Conservation (phyloP, 2,113 vertebrate species). For the Taxidea taxus region DNA sequence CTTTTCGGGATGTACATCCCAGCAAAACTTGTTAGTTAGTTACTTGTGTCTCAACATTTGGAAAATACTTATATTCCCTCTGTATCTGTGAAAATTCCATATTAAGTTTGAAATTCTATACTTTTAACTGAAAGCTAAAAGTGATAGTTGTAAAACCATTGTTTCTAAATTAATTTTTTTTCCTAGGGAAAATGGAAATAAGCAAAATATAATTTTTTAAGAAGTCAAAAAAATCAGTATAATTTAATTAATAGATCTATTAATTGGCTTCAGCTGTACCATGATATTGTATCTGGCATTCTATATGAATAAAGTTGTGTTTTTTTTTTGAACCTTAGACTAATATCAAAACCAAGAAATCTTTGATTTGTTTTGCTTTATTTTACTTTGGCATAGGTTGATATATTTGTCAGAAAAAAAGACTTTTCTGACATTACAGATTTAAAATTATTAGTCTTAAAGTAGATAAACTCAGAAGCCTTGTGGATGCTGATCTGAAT, state of each 20-base stretch:
- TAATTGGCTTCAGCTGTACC: slow-evolving; percentile 80
- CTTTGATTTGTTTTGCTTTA: slow-evolving; percentile 62
- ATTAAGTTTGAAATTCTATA: slow-evolving; percentile 26
- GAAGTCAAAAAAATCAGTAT: slow-evolving; percentile 75
- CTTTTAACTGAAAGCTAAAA: slow-evolving; percentile 31
- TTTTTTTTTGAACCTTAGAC: slow-evolving; percentile 47
- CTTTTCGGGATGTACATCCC: not conserved
- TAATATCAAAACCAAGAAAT: slow-evolving; percentile 64
- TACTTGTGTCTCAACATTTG: not conserved
- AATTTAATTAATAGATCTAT: slow-evolving; percentile 68
- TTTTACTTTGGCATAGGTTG: slow-evolving; percentile 70
- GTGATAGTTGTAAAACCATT: slow-evolving; percentile 45
- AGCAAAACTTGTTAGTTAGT: not conserved
- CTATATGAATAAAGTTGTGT: slow-evolving; percentile 34
- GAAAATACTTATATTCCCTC: not conserved
- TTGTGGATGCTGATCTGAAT: slow-evolving; percentile 88
- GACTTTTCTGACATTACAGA: slow-evolving; percentile 47
- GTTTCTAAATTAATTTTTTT: slow-evolving; percentile 54
- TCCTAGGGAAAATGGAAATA: slow-evolving; percentile 85
- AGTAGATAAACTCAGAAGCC: slow-evolving; percentile 86
- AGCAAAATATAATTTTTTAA: slow-evolving; percentile 88
- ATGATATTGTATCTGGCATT: slow-evolving; percentile 80
- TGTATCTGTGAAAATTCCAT: not conserved
- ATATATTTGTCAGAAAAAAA: slow-evolving; percentile 57
- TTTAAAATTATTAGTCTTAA: slow-evolving; percentile 69